Base-by-base conservation (phyloP, 2,888 invertebrate genomes). In the Entomobrya multifasciata region DNA sequence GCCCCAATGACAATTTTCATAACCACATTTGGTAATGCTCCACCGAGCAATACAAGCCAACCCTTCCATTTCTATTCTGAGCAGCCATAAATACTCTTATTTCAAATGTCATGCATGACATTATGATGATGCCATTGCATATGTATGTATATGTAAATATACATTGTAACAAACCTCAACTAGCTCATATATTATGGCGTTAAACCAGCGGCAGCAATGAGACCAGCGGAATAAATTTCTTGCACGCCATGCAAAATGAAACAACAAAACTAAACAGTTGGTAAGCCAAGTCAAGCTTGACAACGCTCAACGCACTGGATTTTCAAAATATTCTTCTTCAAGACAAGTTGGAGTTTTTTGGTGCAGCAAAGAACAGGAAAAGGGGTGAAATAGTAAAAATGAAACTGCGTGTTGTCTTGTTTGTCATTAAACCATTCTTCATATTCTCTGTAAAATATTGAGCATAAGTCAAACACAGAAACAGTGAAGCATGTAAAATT, bases 11-110 rank as follows among this genome's bases (percentile, higher is more conserved):
- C 72, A 72, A 67, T 57, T n/a, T 47, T 72, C 72, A 60, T 70
- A 60, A 30, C 82, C 82, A 82, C 60, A 74, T 82, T 72, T 82
- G 74, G 82, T 82, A 72, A 82, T 47, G 74, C 62, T 74, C 72
- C 55, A 47, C 44, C 41, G 57, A 55, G 80, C 52, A 49, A 57
- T 72, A 60, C 74, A 74, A 82, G 82, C 55, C 82, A 60, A 82
- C 44, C 72, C 60, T 82, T 82, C 49, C 72, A 74, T 47, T 60
- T 27, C 74, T 49, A 47, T 49, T 74, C 62, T 25, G 22, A 57
- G 41, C 22, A 17, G 25, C 74, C 82, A 82, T 82, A 74, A 82
- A 82, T 82, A 74, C 74, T 82, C 52, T 20, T n/a, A 74, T 60
- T 74, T 82, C 60, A 82, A 74, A 49, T 74, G 57, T 82, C 82